These are phyloP conservation scores for Epiperipatus broadwayi DNA, from an alignment of 2,888 invertebrate species.

Conservation along the genomic window DNA sequence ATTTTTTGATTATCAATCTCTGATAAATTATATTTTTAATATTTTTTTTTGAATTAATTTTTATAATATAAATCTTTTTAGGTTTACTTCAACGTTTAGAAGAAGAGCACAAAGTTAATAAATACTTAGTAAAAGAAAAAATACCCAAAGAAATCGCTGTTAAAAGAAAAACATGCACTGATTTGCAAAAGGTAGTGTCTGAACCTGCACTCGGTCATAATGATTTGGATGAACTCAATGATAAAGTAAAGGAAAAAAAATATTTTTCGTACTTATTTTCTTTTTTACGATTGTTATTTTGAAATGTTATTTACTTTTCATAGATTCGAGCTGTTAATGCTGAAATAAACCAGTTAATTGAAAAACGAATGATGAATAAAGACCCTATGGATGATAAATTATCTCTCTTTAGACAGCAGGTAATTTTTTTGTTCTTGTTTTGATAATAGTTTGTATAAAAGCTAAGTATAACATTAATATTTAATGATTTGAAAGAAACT, in stretches of 20 bases:
- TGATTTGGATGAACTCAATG: constrained; percentile 42
- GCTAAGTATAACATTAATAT: no score
- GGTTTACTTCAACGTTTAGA: constrained; percentile 48
- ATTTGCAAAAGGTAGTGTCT: constrained; percentile 45
- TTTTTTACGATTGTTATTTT: constrained; percentile 29
- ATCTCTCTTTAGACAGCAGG: constrained; percentile 62
- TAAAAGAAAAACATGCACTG: constrained; percentile 43
- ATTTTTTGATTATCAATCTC: no score
- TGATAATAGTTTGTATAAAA: no score
- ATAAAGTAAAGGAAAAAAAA: constrained; percentile 39
- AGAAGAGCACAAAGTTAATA: constrained; percentile 54
- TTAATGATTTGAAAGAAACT: no score
- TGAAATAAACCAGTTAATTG: constrained; percentile 50
- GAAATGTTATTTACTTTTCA: constrained; percentile 12
- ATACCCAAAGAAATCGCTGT: constrained; percentile 48
- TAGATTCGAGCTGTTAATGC: constrained; percentile 33
- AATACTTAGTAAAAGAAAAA: constrained; percentile 55
- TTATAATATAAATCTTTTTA: no score
- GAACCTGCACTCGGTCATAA: constrained; percentile 45
- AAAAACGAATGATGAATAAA: constrained; percentile 43
- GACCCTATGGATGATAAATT: constrained; percentile 50
- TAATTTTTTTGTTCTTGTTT: constrained; percentile 19
- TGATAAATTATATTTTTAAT: no score
- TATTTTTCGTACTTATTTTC: constrained; percentile 1
- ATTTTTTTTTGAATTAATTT: constrained; percentile 11